Evolutionary conservation across 1,140 invertebrate species (phyloP).

Genomic region (Bombus turneri): DNA sequence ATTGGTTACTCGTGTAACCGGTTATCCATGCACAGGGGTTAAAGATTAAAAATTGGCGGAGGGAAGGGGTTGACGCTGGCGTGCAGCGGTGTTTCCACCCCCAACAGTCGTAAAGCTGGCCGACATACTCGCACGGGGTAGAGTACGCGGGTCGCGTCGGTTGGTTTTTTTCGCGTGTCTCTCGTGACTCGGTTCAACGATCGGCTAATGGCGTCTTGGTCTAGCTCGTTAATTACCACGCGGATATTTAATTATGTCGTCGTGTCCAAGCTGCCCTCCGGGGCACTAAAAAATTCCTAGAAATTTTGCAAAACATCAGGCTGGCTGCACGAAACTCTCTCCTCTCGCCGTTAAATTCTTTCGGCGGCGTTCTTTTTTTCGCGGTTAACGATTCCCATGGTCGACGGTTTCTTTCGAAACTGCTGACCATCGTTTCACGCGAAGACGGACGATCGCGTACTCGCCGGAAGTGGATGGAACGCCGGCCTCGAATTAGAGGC

Average conservation of each 20-base stretch:
- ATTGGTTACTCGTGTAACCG: too few species aligned
- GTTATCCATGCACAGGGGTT: too few species aligned
- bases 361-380: too few species aligned
- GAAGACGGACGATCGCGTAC: neutral
- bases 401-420: neutral
- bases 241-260: conserved; percentile 59
- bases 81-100: neutral
- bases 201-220: conserved; percentile 46
- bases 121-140: neutral
- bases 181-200: conserved; percentile 55
- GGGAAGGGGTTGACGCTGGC: neutral
- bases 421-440: too few species aligned
- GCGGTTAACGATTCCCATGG: too few species aligned
- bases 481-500: neutral
- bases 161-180: conserved; percentile 49
- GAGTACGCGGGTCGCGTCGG: neutral
- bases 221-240: conserved; percentile 59
- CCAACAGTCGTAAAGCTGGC: neutral
- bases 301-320: conserved; percentile 14
- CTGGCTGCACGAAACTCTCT: neutral
- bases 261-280: neutral
- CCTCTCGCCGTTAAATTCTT: neutral
- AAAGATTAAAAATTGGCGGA: too few species aligned
- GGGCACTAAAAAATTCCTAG: neutral
- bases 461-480: neutral